Evolutionary conservation across 2,113 vertebrate genomes (phyloP), one percentile per base, ranked within the genome.

Genomic region (Loxodonta africana): DNA sequence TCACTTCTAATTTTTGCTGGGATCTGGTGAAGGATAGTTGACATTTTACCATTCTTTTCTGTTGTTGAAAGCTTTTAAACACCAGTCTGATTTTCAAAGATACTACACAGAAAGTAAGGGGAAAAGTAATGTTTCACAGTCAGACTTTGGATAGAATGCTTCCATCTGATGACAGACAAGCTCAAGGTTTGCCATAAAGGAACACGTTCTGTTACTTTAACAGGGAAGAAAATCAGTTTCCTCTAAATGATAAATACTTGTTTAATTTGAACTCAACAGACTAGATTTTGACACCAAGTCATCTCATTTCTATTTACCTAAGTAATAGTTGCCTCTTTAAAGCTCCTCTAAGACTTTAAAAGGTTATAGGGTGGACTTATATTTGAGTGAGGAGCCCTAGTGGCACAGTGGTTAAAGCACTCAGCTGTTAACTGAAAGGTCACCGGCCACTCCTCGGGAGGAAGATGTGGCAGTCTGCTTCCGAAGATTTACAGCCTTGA

Each of bases 31-130:
- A 96, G 89, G 91, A 73, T 92, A 71, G 95, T 97, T 95, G 92
- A 91, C 94, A 78, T 96, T 97, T 98, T 97, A 97, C 90, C 88
- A 65, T 97, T 98, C 93, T 96, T 97, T 97, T 97, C 94, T 98
- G 84, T 98, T 98, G 89, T 98, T 97, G 88, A 97, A 98, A 96
- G 77, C 48, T 89, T 91, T 0, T 96, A 67, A 90, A 63, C 26
- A 62, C 25, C 65, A 91, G 44, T 83, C 90, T 96, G 46, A 93
- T 97, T 95, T 97, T 95, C 83, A 90, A 92, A 97, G 73, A 90
- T 95, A 89, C 77, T 85, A 90, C 88, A 94, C 74, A 95, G 96
- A 97, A 98, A 96, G 73, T 78, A 88, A 98, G 90, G 78, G 76
- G 73, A 98, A 97, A 98, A 97, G 93, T 73, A 93, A 84, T 87